Evolutionary conservation across 2,797 vertebrate species (phyloP), one percentile per base, ranked within the genome.

Genomic region (Selene dorsalis): DNA sequence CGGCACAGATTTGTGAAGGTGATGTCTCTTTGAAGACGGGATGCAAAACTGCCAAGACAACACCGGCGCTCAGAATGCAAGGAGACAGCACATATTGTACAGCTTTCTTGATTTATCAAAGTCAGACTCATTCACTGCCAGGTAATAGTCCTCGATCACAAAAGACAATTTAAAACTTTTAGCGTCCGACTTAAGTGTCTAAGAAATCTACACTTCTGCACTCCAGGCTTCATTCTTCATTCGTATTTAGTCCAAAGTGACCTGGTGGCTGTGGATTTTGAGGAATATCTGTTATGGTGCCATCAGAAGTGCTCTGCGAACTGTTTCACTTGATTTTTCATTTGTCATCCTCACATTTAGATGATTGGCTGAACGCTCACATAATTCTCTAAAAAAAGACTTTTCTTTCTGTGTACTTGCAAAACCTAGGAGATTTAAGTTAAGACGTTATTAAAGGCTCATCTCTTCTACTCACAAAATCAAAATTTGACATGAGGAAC

Each of bases 201-300:
- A 52, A 60, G 8, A 72, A 47, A 17, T 30, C 47, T 20, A 3
- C 5, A 43, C 22, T 24, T 66, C n/a, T 17, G 13, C 32, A 61
- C 53, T 71, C 39, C 4, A 75, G 20, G 75, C 16, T 58, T 72
- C 0, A 64, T 59, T 58, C 55, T 60, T 50, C n/a, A 59, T 52
- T 67, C 69, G 73, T 60, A 71, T 84, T 76, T 58, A 20, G 71
- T 41, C 69, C 66, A 35, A 65, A 65, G 55, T 82, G 62, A 86
- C 75, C 80, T 82, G 75, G 60, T 55, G 73, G 69, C 35, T n/a
- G 41, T 70, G 18, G 57, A 78, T 65, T 66, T 38, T 60, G 48
- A 58, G 59, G 64, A 69, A 57, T 84, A 38, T 80, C 71, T 60
- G 59, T 72, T 74, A 45, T 3, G 52, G 30, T 69, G 65, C 28